Base-by-base conservation (phyloP, 2,797 vertebrate species). In the Notamacropus eugenii region DNA sequence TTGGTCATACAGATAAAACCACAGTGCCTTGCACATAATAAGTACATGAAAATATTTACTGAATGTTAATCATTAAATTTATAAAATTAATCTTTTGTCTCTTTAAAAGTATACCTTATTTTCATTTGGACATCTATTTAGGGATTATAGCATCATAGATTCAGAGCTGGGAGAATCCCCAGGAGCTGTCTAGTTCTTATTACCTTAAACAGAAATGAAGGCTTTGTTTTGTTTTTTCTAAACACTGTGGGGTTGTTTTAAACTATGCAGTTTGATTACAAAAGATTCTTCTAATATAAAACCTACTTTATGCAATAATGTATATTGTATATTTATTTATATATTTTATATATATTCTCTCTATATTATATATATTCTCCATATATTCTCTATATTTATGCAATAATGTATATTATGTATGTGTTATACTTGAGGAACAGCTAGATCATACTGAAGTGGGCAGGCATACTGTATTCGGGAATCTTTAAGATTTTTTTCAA, bases 401-500 rank as follows among this genome's bases (percentile, higher is more conserved):
- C 0, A 52, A 52, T 52, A 52, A 52, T 52, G 52, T 52, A 52
- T 52, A 9, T 52, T 52, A 52, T 52, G 52, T 52, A 52, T 52
- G 52, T 95, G 93, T 59, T 22, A 0, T 90, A 67, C 34, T 93
- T 55, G 95, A 96, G 58, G 92, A 97, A 93, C 90, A 95, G 96
- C 46, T 97, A 67, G 91, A 82, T 96, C 92, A 96, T 56, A 94
- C 91, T 97, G 97, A 94, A 98, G 96, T 0, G 0, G 91, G 62
- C 87, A 93, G 40, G 14, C 97, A 0, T 94, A 94, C 90, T 95
- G 57, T 92, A 8, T 93, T 91, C 31, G 93, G 91, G 50, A 93
- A 94, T 96, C 91, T 94, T 91, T 95, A 97, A 97, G 94, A 90
- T 94, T 97, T 91, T 82, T 96, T 95, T 97, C 95, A 97, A 97